Evolutionary conservation across 2,888 invertebrate species (phyloP).

Genomic region (Therioaphis trifolii): DNA sequence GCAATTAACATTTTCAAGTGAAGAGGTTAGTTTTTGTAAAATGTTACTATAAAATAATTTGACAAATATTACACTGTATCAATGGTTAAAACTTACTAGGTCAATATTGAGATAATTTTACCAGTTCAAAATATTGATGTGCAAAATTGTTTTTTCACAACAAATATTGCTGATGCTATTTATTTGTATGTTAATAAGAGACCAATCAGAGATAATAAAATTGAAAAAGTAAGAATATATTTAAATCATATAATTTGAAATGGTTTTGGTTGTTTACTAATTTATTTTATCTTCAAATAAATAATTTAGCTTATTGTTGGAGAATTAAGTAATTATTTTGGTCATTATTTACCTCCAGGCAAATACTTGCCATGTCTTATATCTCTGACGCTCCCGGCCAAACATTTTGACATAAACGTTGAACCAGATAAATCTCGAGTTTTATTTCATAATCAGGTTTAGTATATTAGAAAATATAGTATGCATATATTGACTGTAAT

Average conservation of each 20-base stretch:
- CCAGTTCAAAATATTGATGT: constrained; percentile 52
- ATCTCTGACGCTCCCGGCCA: constrained; percentile 69
- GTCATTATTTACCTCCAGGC: constrained; percentile 68
- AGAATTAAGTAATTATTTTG: constrained; percentile 68
- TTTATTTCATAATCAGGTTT: constrained; percentile 52
- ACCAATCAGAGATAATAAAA: constrained; percentile 71
- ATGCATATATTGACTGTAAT: background rate
- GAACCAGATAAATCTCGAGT: constrained; percentile 73
- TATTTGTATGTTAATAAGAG: constrained; percentile 72
- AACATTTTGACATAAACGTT: constrained; percentile 73
- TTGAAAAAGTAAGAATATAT: constrained; percentile 72
- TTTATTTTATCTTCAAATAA: constrained; percentile 44
- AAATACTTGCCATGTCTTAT: constrained; percentile 71
- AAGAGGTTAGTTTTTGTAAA: constrained; percentile 65
- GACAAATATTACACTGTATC: background rate
- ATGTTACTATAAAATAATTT: background rate
- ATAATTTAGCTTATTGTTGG: constrained; percentile 70
- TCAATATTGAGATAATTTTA: constrained; percentile 46
- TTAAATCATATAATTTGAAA: background rate
- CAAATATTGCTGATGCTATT: constrained; percentile 64
- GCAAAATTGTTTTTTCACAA: constrained; percentile 58
- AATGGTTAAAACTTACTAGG: background rate
- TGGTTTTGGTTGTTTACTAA: constrained; percentile 2
- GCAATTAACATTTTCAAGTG: constrained; percentile 65
- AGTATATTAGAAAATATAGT: constrained; percentile 22